phyloP scores from a whole-genome alignment of 35 echinoderm and acorn worm species.

The Ptychodera flava region DNA sequence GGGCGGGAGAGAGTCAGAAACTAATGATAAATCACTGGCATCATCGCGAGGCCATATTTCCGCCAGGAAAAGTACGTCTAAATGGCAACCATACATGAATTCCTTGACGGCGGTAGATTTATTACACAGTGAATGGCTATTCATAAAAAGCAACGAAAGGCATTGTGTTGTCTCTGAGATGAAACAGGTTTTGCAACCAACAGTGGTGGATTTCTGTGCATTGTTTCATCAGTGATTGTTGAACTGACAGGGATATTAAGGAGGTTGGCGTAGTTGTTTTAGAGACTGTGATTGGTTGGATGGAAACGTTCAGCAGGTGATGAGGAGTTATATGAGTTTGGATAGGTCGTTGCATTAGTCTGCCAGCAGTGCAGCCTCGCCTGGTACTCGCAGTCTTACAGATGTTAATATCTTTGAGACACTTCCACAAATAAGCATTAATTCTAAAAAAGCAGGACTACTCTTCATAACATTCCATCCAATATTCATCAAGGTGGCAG shows the following conservation, averaged over 20 bases:
- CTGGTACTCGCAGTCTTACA: neutral
- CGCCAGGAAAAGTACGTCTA: neutral
- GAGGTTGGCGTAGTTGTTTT: too few species aligned
- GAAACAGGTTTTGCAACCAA: too few species aligned
- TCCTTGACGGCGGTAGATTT: neutral
- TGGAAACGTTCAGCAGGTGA: neutral
- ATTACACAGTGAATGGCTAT: neutral
- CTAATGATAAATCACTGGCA: too few species aligned
- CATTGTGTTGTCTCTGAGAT: too few species aligned
- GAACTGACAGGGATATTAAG: too few species aligned
- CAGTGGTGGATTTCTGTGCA: neutral
- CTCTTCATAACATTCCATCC: neutral
- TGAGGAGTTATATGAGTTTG: neutral
- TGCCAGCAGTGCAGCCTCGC: neutral
- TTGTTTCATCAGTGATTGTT: neutral
- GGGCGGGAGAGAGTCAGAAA: too few species aligned
- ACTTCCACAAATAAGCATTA: neutral
- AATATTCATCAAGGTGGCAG: neutral
- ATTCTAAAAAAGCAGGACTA: neutral
- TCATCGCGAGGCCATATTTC: too few species aligned
- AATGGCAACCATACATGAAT: neutral
- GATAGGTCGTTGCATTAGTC: neutral
- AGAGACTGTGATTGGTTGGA: neutral
- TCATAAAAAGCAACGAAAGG: neutral
- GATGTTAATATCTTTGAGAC: neutral